Evolutionary conservation across 1,140 invertebrate species (phyloP), one percentile per base, ranked within the genome.

Genomic region (Drosophila asahinai): DNA sequence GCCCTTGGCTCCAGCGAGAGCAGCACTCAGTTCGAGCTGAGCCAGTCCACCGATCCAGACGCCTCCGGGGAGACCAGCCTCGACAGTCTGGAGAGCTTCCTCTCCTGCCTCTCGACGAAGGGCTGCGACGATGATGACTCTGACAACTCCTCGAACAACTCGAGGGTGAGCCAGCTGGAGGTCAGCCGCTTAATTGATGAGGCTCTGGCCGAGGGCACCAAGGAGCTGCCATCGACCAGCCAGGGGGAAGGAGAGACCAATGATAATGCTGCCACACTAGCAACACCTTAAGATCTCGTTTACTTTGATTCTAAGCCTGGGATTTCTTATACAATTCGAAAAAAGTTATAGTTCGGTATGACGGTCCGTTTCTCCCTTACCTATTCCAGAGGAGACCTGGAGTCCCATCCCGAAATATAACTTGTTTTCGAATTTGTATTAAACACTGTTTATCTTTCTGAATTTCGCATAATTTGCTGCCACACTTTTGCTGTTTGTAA

Each of bases 21-120:
- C 22, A 40, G 84, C 73, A 87, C 84, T 4, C 83, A 87, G 36
- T 40, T 71, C 11, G 77, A 80, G 0, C 5, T 15, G 3, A 64
- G 15, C 8, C 49, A 63, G 2, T n/a, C 63, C 5, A 47, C 17
- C 0, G 52, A 63, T 11, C 19, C 33, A 1, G 15, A 19, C 1
- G 49, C 47, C 7, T 57, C 61, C 2, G 60, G 61, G 0, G 25
- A n/a, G 7, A 48, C n/a, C 1, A 81, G 67, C 47, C 14, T 59
- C 1, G 17, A 48, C 42, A 87, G 83, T 45, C 12, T 67, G 5
- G 38, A 70, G 8, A 89, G 84, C 48, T 83, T 83, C 15, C 42
- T 78, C 3, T 78, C 81, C 15, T 81, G 68, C 27, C 52, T 67
- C 9, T 83, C 83, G 0, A 25, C n/a, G 15, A 30, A 17, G 19